Base-by-base conservation (phyloP, 2,113 vertebrate genomes). In the Greenwoodochromis staneri region DNA sequence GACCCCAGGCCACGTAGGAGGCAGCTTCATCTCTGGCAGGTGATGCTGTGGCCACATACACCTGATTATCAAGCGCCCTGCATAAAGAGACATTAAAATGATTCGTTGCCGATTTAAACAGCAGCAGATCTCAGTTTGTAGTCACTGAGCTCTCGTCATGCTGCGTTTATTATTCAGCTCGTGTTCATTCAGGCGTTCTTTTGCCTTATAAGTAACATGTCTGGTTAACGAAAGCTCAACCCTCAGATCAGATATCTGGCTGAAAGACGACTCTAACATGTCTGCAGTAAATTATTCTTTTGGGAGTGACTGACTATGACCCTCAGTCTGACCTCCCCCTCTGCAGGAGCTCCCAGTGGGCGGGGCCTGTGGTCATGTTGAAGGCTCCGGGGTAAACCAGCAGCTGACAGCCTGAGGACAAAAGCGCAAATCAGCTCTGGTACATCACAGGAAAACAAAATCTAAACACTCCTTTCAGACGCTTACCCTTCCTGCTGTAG, bases 341-440 rank as follows among this genome's bases (percentile, higher is more conserved):
- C 92, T 99, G 99, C 5, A 99, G 95, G 55, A 99, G 94, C 89
- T 99, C 98, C 99, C 99, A 99, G 55, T 99, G 99, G 80, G 98
- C 98, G 3, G 98, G 98, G 47, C 98, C 99, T 1, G 99, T 99
- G 36, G 98, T 99, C 97, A 99, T 92, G 94, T 99, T 99, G 94
- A 99, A 99, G 91, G 99, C 99, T 82, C 97, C 98, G 0, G 99
- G 99, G 91, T 99, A 99, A 9, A 99, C 96, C 92, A 99, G 93
- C 93, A 99, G 95, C 94, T 98, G 97, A 89, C 98, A 99, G 51
- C 98, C 99, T 99, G 89, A 47, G 7, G 16, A 73, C 53, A 31
- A 16, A 51, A 5, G 4, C 7, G 49, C 36, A 19, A 3, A 21
- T 80, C 27, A 54, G 14, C 17, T n/a, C 7, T 29, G 13, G 34